These are phyloP conservation scores for Drosophila subpulchrella DNA, from an alignment of 1,140 invertebrate genomes.

Conservation along the genomic window DNA sequence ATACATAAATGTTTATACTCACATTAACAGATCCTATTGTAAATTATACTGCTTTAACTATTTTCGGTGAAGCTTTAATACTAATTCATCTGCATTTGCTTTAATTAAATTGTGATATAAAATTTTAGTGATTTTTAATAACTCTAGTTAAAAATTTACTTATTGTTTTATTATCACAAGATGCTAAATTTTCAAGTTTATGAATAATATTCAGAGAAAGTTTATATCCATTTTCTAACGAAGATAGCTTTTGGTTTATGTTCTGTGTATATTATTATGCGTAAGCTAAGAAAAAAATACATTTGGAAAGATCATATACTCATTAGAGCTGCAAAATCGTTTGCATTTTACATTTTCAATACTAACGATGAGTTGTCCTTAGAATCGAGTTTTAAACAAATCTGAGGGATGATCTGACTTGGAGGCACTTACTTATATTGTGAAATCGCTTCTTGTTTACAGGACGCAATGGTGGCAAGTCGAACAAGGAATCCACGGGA, in stretches of 20 bases:
- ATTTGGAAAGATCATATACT: not conserved
- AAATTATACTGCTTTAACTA: not conserved
- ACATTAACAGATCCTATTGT: not conserved
- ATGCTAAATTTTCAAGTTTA: too few species aligned
- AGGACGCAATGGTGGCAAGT: conserved; percentile 85
- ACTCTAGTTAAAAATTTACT: too few species aligned
- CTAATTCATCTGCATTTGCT: conserved; percentile 21
- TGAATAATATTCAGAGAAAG: too few species aligned
- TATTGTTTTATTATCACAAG: too few species aligned
- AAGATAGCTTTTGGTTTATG: too few species aligned
- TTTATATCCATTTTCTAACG: too few species aligned
- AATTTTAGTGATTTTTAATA: too few species aligned
- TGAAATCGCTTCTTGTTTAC: conserved; percentile 23
- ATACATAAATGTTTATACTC: conserved; percentile 7
- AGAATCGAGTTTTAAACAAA: not conserved
- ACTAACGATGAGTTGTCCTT: not conserved
- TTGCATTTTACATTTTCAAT: not conserved
- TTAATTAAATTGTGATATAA: not conserved
- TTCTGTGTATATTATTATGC: too few species aligned
- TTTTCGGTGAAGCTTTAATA: conserved; percentile 13
- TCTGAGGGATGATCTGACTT: not conserved
- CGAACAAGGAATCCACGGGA: conserved; percentile 72
- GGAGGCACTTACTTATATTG: not conserved
- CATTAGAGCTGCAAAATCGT: not conserved
- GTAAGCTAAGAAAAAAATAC: not conserved